Conservation (phyloP, 2,888 invertebrate species). For the Synanthedon vespiformis region DNA sequence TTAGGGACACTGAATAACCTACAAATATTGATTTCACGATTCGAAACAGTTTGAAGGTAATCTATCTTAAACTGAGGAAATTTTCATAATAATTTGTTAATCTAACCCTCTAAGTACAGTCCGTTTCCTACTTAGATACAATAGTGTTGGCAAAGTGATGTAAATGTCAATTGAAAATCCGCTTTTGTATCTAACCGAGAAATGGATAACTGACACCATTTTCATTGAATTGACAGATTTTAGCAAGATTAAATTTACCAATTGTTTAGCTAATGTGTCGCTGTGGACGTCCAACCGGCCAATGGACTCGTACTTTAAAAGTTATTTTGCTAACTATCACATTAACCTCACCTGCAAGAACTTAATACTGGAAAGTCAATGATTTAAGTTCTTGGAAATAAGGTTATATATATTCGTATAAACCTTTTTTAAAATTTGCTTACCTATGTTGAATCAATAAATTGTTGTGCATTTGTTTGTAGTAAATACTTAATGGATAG, state of each 20-base stretch:
- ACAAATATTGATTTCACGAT: conserved; percentile 45
- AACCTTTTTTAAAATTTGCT: neutral
- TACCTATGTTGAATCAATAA: neutral
- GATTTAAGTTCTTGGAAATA: too few relatives aligned
- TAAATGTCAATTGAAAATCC: neutral
- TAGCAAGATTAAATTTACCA: conserved; percentile 32
- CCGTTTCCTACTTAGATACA: neutral
- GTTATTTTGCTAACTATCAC: too few relatives aligned
- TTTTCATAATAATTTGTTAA: conserved; percentile 19
- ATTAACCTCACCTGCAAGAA: too few relatives aligned
- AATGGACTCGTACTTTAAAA: too few relatives aligned
- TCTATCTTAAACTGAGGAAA: conserved; percentile 44
- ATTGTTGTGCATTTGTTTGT: neutral
- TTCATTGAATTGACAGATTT: conserved; percentile 63
- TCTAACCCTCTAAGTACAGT: conserved; percentile 29
- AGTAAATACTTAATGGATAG: conserved; percentile 6
- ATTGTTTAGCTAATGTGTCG: conserved; percentile 30
- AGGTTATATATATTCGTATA: too few relatives aligned
- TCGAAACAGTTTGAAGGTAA: conserved; percentile 46
- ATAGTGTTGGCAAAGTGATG: neutral
- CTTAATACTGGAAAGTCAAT: too few relatives aligned
- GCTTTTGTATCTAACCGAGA: neutral
- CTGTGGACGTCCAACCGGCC: conserved; percentile 31
- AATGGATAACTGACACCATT: conserved; percentile 50
- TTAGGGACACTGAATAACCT: conserved; percentile 56